These are phyloP conservation scores for Pseudomyrmex sp. DNA, from an alignment of 1,140 invertebrate genomes.

Conservation along the genomic window DNA sequence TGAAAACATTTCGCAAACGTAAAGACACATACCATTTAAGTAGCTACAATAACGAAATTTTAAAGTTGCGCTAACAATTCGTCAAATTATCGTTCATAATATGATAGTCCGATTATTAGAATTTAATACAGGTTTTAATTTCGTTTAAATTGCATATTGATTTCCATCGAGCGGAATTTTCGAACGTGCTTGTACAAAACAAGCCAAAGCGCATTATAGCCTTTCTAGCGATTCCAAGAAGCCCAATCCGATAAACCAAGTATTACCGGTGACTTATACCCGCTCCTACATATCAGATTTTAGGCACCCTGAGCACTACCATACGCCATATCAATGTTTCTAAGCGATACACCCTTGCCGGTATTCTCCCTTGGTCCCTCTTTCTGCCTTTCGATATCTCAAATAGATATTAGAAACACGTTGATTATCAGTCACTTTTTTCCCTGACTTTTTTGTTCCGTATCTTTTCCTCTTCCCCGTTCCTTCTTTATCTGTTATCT, in stretches of 20 bases:
- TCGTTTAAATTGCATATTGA: too few species aligned
- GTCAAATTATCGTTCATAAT: not conserved
- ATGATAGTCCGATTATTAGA: not conserved
- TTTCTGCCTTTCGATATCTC: not conserved
- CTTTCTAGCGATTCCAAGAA: constrained; percentile 75
- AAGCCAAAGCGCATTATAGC: constrained; percentile 77
- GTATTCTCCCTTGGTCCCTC: not conserved
- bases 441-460: not conserved
- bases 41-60: not conserved
- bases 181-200: constrained; percentile 59
- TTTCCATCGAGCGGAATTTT: not conserved
- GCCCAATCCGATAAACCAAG: constrained; percentile 67
- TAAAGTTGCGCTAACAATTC: not conserved
- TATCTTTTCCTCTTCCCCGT: not conserved
- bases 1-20: not conserved
- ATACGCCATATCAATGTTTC: constrained; percentile 84
- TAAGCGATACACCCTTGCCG: constrained; percentile 66
- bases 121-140: not conserved
- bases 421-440: constrained; percentile 26
- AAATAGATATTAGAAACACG: constrained; percentile 27
- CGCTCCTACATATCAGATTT: constrained; percentile 83
- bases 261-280: constrained; percentile 82
- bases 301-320: constrained; percentile 79
- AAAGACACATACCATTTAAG: not conserved
- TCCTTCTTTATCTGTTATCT: constrained; percentile 1